Conservation (phyloP, 2,888 invertebrate genomes). For the Cremastinae sp. region DNA sequence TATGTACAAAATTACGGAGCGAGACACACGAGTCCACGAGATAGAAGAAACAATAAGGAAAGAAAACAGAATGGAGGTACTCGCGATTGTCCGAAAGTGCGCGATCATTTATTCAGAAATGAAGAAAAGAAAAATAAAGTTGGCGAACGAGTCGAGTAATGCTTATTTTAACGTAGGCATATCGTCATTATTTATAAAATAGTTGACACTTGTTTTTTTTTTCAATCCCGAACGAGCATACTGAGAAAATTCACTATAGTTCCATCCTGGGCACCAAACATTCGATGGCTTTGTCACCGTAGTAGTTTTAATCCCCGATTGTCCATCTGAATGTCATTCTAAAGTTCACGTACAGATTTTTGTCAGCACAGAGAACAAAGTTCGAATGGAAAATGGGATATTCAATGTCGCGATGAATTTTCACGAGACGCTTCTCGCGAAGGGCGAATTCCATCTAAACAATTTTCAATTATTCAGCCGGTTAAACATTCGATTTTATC, state of each 20-base stretch:
- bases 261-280: no score
- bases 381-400: no score
- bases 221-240: conserved; percentile 18
- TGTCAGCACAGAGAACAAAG: no score
- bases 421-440: no score
- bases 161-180: conserved; percentile 28
- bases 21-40: conserved; percentile 18
- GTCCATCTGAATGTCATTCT: no score
- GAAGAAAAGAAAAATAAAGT: conserved; percentile 2
- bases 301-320: no score
- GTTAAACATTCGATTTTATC: no score
- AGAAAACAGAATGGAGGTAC: conserved; percentile 40
- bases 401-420: no score
- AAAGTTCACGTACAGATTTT: no score
- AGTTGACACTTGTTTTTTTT: conserved; percentile 6
- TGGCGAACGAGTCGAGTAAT: conserved; percentile 34
- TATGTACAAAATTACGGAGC: conserved; percentile 1
- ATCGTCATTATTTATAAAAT: conserved; percentile 20
- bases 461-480: no score
- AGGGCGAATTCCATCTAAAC: no score
- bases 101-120: conserved; percentile 30
- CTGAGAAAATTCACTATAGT: conserved; percentile 6
- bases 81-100: conserved; percentile 28
- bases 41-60: conserved; percentile 11
- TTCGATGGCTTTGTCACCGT: no score